phyloP scores from a whole-genome alignment of 2,113 vertebrate species.

The Heterocephalus glaber region DNA sequence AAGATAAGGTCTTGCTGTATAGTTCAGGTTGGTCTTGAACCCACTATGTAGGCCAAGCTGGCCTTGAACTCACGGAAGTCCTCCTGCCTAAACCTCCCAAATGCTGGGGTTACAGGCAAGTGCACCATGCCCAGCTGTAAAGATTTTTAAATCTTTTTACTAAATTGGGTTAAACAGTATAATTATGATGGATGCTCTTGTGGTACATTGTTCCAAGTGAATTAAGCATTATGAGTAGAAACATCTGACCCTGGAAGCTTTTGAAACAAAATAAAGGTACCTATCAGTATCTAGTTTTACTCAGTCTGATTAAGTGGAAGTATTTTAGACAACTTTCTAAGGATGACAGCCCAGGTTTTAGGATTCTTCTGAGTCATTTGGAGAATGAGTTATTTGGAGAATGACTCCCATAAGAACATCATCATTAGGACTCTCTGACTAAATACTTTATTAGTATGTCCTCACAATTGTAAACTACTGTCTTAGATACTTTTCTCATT shows the following conservation, averaged over 20 bases:
- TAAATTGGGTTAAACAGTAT: background rate
- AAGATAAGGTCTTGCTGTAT: no score
- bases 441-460: background rate
- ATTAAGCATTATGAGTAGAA: conserved; percentile 25
- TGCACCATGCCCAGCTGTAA: background rate
- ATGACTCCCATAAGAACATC: background rate
- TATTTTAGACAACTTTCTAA: conserved; percentile 44
- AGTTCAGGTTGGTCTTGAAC: no score
- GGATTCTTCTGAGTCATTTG: background rate
- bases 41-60: no score
- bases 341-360: background rate
- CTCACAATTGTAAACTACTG: background rate
- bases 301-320: background rate
- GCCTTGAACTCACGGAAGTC: background rate
- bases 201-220: conserved; percentile 9
- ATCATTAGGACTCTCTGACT: background rate
- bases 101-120: background rate
- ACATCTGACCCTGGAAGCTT: conserved; percentile 8
- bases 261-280: conserved; percentile 49
- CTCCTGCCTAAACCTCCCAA: background rate
- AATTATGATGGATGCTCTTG: background rate
- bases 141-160: conserved; percentile 44
- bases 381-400: background rate
- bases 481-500: background rate
- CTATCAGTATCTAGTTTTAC: conserved; percentile 33